Evolutionary conservation across 1,140 invertebrate species (phyloP).

Genomic region (Drosophila athabasca): DNA sequence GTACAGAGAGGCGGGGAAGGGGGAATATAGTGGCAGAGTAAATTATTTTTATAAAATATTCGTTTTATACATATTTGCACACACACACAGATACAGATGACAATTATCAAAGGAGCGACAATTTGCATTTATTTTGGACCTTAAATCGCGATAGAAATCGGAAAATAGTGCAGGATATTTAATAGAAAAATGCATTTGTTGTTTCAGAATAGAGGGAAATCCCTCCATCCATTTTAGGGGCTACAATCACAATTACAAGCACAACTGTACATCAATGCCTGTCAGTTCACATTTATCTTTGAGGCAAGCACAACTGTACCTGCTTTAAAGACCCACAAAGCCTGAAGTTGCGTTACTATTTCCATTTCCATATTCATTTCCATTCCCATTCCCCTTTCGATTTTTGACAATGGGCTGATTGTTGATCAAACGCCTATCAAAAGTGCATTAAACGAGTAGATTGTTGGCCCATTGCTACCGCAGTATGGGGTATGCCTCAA

Average conservation of each 20-base stretch:
- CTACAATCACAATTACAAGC: not conserved
- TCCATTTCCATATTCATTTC: slow-evolving; percentile 1
- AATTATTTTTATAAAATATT: slow-evolving; percentile 48
- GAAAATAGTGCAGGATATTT: not conserved
- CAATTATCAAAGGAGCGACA: slow-evolving; percentile 32
- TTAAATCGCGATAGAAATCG: not conserved
- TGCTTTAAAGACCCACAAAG: too few species aligned
- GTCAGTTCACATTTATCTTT: not conserved
- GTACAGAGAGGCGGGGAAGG: too few species aligned
- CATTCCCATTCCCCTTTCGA: slow-evolving; percentile 1
- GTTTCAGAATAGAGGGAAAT: too few species aligned
- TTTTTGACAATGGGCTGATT: not conserved
- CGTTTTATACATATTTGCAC: slow-evolving; percentile 16
- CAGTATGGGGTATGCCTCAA: not conserved
- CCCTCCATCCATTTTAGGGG: too few species aligned
- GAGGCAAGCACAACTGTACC: too few species aligned
- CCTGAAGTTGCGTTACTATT: not conserved
- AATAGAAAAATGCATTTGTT: too few species aligned
- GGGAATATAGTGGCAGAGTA: slow-evolving; percentile 9
- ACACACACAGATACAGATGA: slow-evolving; percentile 10
- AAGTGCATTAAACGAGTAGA: too few species aligned
- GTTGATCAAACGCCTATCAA: not conserved
- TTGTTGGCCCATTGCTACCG: too few species aligned
- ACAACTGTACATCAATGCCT: slow-evolving; percentile 14
- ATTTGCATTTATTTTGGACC: slow-evolving; percentile 6